Evolutionary conservation across 2,113 vertebrate genomes (phyloP), one percentile per base, ranked within the genome.

Genomic region (Halichoerus grypus): DNA sequence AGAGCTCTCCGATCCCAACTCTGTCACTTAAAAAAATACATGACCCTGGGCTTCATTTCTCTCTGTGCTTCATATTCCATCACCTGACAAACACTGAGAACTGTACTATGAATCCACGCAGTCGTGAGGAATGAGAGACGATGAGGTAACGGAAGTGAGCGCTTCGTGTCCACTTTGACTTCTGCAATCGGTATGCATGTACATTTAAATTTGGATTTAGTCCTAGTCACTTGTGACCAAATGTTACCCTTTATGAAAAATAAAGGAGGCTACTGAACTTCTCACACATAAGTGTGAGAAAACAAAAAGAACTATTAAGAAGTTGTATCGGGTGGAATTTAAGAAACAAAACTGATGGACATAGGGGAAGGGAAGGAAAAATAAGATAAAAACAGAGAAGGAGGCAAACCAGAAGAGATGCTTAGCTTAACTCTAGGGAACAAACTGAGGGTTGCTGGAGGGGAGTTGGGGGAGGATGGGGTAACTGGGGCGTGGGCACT

Each of bases 91-190:
- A 36, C 19, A 46, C 3, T 24, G 46, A 3, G 0, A 51, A n/a
- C 53, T n/a, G 16, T 1, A 4, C 7, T 6, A 24, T 4, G 42
- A 69, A 49, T 19, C 8, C 13, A 24, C 0, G 0, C 15, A 15
- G 61, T 10, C 1, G 1, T 6, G 36, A 59, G 57, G 33, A 84
- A 4, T 22, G 10, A 55, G 31, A 63, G 67, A 10, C 3, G 19
- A 69, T 4, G 16, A 61, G 57, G 21, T 16, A 2, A 39, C 0
- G 5, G 16, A 21, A 26, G 8, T 6, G 18, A 63, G 67, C 0
- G 1, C 12, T 33, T 13, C 21, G n/a, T 28, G 39, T 1, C 10
- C 3, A 15, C 65, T 65, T 67, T 46, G 36, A 61, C 8, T 86
- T 74, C 16, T 28, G 7, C 36, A 74, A 59, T 26, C 53, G 59